Conservation (phyloP, 2,888 invertebrate genomes). For the Volucella bombylans region DNA sequence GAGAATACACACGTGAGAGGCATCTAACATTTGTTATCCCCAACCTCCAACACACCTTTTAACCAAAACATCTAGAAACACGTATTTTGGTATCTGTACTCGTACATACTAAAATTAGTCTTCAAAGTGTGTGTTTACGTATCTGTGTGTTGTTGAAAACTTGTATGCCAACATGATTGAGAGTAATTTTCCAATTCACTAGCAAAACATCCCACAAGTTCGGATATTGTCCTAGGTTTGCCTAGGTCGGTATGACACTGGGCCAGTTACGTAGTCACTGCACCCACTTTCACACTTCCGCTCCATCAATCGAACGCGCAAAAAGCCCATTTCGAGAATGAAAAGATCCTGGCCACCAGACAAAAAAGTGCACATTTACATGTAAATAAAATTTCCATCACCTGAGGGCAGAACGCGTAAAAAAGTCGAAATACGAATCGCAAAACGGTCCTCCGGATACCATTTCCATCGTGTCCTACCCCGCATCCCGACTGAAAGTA, state of each 20-base stretch:
- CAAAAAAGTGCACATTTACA: slow-evolving; percentile 20
- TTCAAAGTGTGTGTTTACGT: background rate
- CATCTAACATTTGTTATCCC: slow-evolving; percentile 38
- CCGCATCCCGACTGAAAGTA: slow-evolving; percentile 3
- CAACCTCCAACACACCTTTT: slow-evolving; percentile 1
- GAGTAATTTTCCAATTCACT: slow-evolving; percentile 77
- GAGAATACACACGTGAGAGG: slow-evolving; percentile 39
- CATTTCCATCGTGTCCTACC: background rate
- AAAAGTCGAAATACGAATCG: background rate
- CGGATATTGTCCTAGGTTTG: slow-evolving; percentile 23
- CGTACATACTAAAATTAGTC: slow-evolving; percentile 3
- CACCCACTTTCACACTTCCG: slow-evolving; percentile 31
- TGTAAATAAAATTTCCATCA: slow-evolving; percentile 42
- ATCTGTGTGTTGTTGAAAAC: slow-evolving; percentile 47
- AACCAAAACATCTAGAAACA: slow-evolving; percentile 3
- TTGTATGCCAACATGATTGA: slow-evolving; percentile 76
- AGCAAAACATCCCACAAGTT: slow-evolving; percentile 70
- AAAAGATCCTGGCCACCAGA: background rate
- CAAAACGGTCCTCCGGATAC: background rate
- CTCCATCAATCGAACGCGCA: slow-evolving; percentile 15
- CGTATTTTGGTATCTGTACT: background rate
- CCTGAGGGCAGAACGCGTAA: background rate
- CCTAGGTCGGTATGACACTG: slow-evolving; percentile 7
- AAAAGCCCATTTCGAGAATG: slow-evolving; percentile 4
- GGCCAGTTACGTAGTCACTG: background rate